Percentiles rank a stretch among this genome's conserved stretches.
phyloP scores from a whole-genome alignment of 2,888 invertebrate species.

The Oligia fasciuncula region DNA sequence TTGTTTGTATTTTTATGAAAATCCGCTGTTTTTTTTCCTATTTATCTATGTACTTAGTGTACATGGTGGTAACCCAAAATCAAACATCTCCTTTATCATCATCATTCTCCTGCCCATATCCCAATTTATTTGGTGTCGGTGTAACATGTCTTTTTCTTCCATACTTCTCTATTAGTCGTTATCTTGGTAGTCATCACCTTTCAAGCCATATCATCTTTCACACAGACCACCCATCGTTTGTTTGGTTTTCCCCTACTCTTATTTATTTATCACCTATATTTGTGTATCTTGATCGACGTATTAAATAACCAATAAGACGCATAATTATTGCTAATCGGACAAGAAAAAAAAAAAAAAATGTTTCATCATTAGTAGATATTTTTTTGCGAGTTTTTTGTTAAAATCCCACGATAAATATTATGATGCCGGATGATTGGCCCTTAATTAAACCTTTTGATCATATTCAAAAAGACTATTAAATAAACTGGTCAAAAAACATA shows the following conservation, averaged over 20 bases:
- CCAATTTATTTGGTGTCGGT: too few relatives aligned
- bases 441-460: neutral
- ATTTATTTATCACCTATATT: neutral
- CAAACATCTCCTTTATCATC: too few relatives aligned
- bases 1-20: too few relatives aligned
- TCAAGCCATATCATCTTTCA: neutral
- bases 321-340: neutral
- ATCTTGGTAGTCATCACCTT: neutral
- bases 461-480: neutral
- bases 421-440: neutral
- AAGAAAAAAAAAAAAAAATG: neutral
- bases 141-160: neutral
- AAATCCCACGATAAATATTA: neutral
- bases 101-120: too few relatives aligned
- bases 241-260: neutral
- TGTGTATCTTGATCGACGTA: neutral
- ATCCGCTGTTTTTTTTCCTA: too few relatives aligned
- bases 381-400: neutral
- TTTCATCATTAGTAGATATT: neutral
- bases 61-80: too few relatives aligned
- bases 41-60: too few relatives aligned
- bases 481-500: neutral
- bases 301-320: conserved; percentile 6
- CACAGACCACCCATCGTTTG: neutral
- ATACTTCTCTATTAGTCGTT: neutral